Base-by-base conservation (phyloP, 1,140 invertebrate species). In the Eulimnadia texana region DNA sequence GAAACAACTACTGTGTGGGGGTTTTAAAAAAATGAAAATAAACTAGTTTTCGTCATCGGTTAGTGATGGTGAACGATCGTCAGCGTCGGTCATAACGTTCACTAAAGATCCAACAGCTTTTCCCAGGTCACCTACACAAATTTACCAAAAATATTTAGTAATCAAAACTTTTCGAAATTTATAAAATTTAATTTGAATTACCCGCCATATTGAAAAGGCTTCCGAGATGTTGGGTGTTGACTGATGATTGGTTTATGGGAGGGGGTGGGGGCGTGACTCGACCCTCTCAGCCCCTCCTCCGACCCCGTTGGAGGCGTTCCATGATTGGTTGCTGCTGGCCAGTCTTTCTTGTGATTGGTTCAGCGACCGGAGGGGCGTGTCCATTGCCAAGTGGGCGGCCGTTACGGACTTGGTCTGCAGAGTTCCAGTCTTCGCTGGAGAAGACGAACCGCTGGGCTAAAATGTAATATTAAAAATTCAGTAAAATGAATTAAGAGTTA, bases 371-470 rank as follows among this genome's bases (percentile, higher is more conserved):
- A 84, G 84, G 19, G 86, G 86, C 28, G 86, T 88, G 71, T 90
- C 86, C 1, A 85, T 88, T 58, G 86, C 87, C 28, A 93, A 71
- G 73, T 92, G 88, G 11, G 88, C 91, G 51, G 89, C 90, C 1
- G 89, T 92, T 1, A 93, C 90, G 54, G 87, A 88, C 68, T 88
- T 80, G 9, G 88, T 92, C 74, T 92, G 89, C 61, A 93, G 77
- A 6, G 89, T 92, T 66, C 85, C 84, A 1, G 84, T 85, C 65
- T 79, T 79, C 0, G 74, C 75, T 50, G 77, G 77, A 10, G 77
- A 78, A 23, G 62, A 27, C 20, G 27, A 33, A 19, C 73, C 73
- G 55, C 75, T 76, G n/a, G 80, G 79, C 76, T 79, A 67, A 64
- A 47, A 64, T 61, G 42, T 47, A 53, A 61, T 57, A 23, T 2